Base-by-base conservation (phyloP, 1,140 invertebrate genomes). In the Dreissena rostriformis region DNA sequence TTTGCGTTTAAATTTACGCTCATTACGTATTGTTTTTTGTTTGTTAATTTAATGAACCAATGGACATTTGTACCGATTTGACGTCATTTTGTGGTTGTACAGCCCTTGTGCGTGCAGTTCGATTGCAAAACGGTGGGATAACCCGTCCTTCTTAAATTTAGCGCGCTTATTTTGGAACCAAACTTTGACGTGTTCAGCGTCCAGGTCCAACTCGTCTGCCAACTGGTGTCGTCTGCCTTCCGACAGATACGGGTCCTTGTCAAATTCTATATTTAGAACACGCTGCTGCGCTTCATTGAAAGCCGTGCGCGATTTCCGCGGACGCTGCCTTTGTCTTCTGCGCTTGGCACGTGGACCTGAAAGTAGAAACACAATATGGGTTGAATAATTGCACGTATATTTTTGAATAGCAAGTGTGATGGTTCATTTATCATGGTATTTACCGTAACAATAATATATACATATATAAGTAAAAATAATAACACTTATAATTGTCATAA, bases 241-340 rank as follows among this genome's bases (percentile, higher is more conserved):
- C 2, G 71, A 74, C 70, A 82, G 61, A 57, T 82, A 82, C 22
- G 74, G 71, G 72, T 75, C 72, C n/a, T 19, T 66, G 28, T 74
- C 80, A 28, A 82, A 82, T 75, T 82, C 80, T 75, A 75, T 74
- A 57, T 82, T 75, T 49, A 82, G 72, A 15, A 66, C 70, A 22
- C 65, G n/a, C 28, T 74, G 80, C 52, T 82, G 80, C 57, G 39
- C 39, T 15, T 82, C 71, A 67, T 74, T 82, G 28, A 82, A 82
- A 0, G 71, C 72, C 10, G 72, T 75, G 51, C 80, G 80, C 49
- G 57, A 55, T 19, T 63, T 75, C 14, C 39, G 39, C 49, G 67
- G 71, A 22, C 57, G 14, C 5, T 39, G 8, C 17, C 80, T 26
- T 5, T 29, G 29, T 53, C 39, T 74, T 22, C 72, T 57, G 29